These are phyloP conservation scores for Bombyx mandarina DNA, from an alignment of 1,140 invertebrate species.

Conservation along the genomic window DNA sequence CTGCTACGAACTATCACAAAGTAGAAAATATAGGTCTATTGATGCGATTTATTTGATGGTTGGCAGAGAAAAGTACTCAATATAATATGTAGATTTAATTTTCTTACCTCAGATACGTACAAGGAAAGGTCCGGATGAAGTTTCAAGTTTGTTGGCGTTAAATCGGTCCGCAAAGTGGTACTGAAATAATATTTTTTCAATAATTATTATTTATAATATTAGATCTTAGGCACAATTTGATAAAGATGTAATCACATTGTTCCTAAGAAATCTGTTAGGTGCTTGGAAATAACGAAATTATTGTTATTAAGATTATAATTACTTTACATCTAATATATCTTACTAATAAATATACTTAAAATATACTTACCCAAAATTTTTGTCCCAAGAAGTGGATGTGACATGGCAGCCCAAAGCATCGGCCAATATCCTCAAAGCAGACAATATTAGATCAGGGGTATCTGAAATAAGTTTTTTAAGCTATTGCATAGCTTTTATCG, in stretches of 20 bases:
- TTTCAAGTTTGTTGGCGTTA: conserved; percentile 48
- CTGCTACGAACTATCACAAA: too few relatives aligned
- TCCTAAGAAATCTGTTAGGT: neutral
- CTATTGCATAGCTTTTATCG: too few relatives aligned
- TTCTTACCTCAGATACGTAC: conserved; percentile 54
- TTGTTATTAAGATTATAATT: conserved; percentile 1
- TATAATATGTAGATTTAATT: neutral
- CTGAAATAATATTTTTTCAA: conserved; percentile 22
- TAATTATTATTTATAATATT: neutral
- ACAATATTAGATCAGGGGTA: conserved; percentile 76
- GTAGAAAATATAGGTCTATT: too few relatives aligned
- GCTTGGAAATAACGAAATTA: neutral
- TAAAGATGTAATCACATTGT: neutral
- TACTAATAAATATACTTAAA: neutral
- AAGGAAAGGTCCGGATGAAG: conserved; percentile 52
- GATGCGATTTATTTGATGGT: too few relatives aligned
- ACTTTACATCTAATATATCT: neutral
- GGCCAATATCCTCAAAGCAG: conserved; percentile 78
- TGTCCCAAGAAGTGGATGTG: conserved; percentile 81
- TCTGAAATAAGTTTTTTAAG: conserved; percentile 38
- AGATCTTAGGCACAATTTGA: too few relatives aligned
- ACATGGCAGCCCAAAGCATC: conserved; percentile 84
- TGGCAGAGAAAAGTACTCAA: too few relatives aligned
- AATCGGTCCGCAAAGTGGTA: conserved; percentile 47
- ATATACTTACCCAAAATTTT: conserved; percentile 73